Evolutionary conservation across 2,888 invertebrate species (phyloP), one percentile per base, ranked within the genome.

Genomic region (Aethes cnicana): DNA sequence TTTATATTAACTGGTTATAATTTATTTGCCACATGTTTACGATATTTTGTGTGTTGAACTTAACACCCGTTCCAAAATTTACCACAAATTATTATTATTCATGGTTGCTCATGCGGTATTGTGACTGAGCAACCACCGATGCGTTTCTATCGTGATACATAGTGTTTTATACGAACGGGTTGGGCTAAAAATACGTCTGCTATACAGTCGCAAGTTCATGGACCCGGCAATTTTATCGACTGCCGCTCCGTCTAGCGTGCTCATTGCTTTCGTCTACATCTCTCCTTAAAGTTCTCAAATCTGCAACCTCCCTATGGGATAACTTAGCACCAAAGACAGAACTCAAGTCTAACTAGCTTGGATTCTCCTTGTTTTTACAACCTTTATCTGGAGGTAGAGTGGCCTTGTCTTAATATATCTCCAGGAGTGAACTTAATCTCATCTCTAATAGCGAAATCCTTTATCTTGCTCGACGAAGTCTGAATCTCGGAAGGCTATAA

Each of bases 121-220:
- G 55, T 17, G 57, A 41, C 48, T 43, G 14, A 28, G 50, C 44
- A 44, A 25, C 32, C 25, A 32, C 28, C 36, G 42, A 47, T 20
- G 32, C 49, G 44, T 48, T 35, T 46, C 33, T 49, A 44, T 49
- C 30, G 30, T 16, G 44, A 39, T 46, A 50, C n/a, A n/a, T n/a
- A n/a, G 50, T 36, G 41, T 47, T 54, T 54, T 50, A 36, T 52
- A 56, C 47, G 42, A 32, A 46, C 37, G 53, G 36, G 47, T 46
- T 39, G 33, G 21, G 47, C 58, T 58, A 58, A 57, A 55, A 57
- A 59, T 59, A 53, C 44, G 26, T 50, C 52, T 25, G 48, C 72
- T 64, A 68, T 66, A 62, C 58, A 61, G 68, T 65, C 64, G 66
- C 77, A 84, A 84, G 83, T 84, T 84, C 84, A 82, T 63, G 74